These are phyloP conservation scores for Leucophenga montana DNA, from an alignment of 2,888 invertebrate genomes.

Conservation along the genomic window DNA sequence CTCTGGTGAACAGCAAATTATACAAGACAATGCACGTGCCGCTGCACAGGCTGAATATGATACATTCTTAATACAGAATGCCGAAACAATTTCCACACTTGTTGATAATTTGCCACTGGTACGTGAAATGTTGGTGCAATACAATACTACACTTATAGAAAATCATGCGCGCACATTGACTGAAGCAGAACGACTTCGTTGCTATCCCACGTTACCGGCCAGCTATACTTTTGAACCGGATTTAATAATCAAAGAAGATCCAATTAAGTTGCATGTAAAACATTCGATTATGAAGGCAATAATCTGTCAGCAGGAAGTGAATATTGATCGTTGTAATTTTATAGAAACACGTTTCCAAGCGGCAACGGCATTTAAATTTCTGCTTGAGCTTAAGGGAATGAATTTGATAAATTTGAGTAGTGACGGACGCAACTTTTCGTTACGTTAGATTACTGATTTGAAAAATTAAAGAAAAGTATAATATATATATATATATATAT, in stretches of 20 bases:
- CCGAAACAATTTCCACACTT: slow-evolving; percentile 34
- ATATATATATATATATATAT: too few relatives aligned
- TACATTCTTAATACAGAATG: slow-evolving; percentile 40
- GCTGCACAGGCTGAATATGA: slow-evolving; percentile 33
- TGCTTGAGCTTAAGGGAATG: slow-evolving; percentile 57
- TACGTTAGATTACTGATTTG: slow-evolving; percentile 37
- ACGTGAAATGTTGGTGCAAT: slow-evolving; percentile 27
- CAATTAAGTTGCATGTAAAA: slow-evolving; percentile 43
- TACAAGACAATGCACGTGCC: too few relatives aligned
- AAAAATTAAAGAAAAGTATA: too few relatives aligned
- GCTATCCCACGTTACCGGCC: slow-evolving; percentile 12
- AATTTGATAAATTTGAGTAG: slow-evolving; percentile 49
- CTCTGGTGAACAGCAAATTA: not conserved
- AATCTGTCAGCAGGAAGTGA: slow-evolving; percentile 45
- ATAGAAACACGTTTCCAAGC: slow-evolving; percentile 49
- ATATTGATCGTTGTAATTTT: slow-evolving; percentile 46
- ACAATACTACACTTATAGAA: slow-evolving; percentile 31
- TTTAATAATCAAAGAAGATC: slow-evolving; percentile 34
- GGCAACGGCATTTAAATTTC: slow-evolving; percentile 47
- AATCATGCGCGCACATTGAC: not conserved
- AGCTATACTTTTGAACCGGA: slow-evolving; percentile 33
- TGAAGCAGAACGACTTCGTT: not conserved
- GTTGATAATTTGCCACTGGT: slow-evolving; percentile 34
- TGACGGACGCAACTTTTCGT: slow-evolving; percentile 41
- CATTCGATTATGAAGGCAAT: slow-evolving; percentile 52